Base-by-base conservation (phyloP, 2,797 vertebrate species). In the Ptychobarbus kaznakovi region DNA sequence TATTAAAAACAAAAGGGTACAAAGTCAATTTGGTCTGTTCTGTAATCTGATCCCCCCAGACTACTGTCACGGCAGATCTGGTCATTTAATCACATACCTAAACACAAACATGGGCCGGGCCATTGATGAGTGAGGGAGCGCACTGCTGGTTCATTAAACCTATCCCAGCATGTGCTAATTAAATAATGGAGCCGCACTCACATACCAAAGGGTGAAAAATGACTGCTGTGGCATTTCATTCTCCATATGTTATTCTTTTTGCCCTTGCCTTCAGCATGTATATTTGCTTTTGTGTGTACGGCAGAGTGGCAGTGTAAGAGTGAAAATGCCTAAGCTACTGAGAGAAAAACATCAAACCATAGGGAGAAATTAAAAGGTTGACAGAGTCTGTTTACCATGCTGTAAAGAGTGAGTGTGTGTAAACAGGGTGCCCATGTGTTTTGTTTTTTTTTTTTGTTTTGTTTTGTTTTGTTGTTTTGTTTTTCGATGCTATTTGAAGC, bases 151-250 rank as follows among this genome's bases (percentile, higher is more conserved):
- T 90, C 86, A 90, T 90, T 90, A 87, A 87, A 86, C 87, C 84
- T 83, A 87, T 90, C 86, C 86, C 89, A 87, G 87, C 89, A 86
- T 86, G 89, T 80, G 83, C 87, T 90, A 90, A 90, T 90, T 89
- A 88, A 90, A 90, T 90, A 89, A 87, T 82, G 86, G 82, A 88
- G 79, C 70, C 76, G 53, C 82, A 38, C 81, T 89, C 78, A 86
- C 82, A 86, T 87, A 73, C 86, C 78, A 76, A 85, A 90, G 82
- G 85, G 81, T 86, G 89, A 90, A 81, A 90, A 88, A 90, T 84
- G 80, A 90, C 93, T 90, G 92, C 89, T 88, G 72, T 92, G 90
- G 92, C 90, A 89, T 91, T 89, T 86, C 51, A 77, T 87, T 91
- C 87, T 69, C 53, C 82, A 56, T 81, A 79, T 84, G 86, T 87